Base-by-base conservation (phyloP, 2,113 vertebrate genomes). In the Chamaea fasciata region DNA sequence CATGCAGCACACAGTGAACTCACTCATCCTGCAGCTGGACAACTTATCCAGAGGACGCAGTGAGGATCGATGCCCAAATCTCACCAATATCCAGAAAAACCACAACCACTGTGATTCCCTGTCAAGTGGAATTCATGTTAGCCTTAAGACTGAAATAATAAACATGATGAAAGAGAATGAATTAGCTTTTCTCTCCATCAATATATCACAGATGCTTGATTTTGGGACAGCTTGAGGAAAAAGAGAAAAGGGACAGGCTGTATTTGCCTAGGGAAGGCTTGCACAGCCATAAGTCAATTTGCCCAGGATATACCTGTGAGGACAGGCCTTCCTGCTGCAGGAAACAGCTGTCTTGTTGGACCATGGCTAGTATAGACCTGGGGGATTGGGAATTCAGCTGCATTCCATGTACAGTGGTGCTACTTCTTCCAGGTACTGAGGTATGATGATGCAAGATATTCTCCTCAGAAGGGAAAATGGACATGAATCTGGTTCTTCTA, bases 211-310 rank as follows among this genome's bases (percentile, higher is more conserved):
- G 7, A 15, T 41, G 19, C 6, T 52, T 35, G 5, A 26, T 31
- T 77, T 73, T 24, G 49, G 18, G 39, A 33, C 8, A 28, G 4
- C 5, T 74, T 6, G 2, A 78, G 20, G 7, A 60, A 50, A 92
- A 4, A 35, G 6, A n/a, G n/a, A 49, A 59, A 69, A 63, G 19
- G 35, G 6, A 75, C 57, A 62, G 9, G 4, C 20, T 0, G 0
- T 15, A 4, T 81, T 69, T 78, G 7, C 9, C 17, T n/a, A 27
- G 26, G 21, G 82, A 74, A 82, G 39, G 2, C 7, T 64, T 74
- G 7, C 19, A 50, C 6, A 44, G 7, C 2, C 11, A 15, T 77
- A 42, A 39, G 4, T 59, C 24, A 16, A 10, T 23, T 68, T 23
- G 10, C 3, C 8, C 17, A 60, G 37, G 46, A 50, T 5, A 20